phyloP scores from a whole-genome alignment of 2,797 vertebrate species.

The Threskiornis aethiopicus region DNA sequence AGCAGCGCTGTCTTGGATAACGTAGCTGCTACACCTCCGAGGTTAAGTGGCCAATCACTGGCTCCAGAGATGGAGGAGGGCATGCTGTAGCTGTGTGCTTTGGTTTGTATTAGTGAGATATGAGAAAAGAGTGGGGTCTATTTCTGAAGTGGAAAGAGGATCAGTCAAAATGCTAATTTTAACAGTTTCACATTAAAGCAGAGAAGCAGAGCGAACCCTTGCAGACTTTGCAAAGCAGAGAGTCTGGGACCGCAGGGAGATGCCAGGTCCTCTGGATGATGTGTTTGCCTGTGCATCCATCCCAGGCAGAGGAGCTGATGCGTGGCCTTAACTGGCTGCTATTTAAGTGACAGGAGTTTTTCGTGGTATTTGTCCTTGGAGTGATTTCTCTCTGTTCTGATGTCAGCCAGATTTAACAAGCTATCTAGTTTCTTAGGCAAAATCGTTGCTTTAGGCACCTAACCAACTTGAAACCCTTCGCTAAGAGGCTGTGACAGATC shows the following conservation, averaged over 20 bases:
- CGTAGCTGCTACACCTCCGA: rapidly evolving
- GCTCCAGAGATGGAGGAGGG: background rate
- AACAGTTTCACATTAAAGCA: background rate
- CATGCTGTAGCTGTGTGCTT: background rate
- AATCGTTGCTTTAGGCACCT: background rate
- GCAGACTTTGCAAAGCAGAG: background rate
- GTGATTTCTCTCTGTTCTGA: background rate
- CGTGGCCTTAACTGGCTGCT: background rate
- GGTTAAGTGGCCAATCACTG: background rate
- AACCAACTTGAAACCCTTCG: background rate
- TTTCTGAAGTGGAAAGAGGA: background rate
- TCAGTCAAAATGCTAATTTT: background rate
- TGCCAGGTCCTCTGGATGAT: background rate
- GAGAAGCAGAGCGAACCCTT: background rate
- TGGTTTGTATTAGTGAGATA: rapidly evolving
- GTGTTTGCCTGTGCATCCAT: background rate
- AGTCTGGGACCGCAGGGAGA: background rate
- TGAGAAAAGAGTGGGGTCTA: rapidly evolving
- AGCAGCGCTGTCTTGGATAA: background rate
- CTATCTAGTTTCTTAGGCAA: background rate
- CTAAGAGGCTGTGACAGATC: background rate
- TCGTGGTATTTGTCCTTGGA: background rate
- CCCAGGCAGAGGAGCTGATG: background rate
- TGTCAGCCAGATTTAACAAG: background rate
- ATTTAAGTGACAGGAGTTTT: background rate